A percentile compares a stretch with the other conserved stretches of the same genome.
phyloP scores from a whole-genome alignment of 2,888 invertebrate species.

The Sclerodermus sp. region DNA sequence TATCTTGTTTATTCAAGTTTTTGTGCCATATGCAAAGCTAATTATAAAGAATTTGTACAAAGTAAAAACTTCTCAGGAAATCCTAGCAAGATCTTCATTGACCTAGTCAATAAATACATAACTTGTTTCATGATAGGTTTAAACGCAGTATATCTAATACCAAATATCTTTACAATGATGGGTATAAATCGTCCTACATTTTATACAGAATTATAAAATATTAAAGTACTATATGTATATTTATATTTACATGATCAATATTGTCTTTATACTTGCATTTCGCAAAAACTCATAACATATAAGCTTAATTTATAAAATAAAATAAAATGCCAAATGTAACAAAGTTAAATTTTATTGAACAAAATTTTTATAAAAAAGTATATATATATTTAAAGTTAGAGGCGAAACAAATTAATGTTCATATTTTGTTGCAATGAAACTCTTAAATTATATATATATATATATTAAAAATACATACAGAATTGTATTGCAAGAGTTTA shows the following conservation, averaged over 20 bases:
- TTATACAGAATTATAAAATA: conserved; percentile 76
- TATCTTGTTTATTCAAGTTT: conserved; percentile 69
- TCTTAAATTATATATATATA: too few relatives aligned
- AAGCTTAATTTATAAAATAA: too few relatives aligned
- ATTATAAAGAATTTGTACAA: conserved; percentile 68
- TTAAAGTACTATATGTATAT: neutral
- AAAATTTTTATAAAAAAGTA: too few relatives aligned
- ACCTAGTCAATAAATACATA: conserved; percentile 81
- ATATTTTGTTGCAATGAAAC: too few relatives aligned
- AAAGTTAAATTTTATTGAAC: too few relatives aligned
- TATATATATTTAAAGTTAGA: too few relatives aligned
- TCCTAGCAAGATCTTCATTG: conserved; percentile 74
- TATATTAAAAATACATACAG: too few relatives aligned
- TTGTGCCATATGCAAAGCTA: conserved; percentile 70
- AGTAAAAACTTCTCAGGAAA: conserved; percentile 69
- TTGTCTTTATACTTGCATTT: neutral
- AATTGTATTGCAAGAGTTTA: too few relatives aligned
- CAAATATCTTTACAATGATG: conserved; percentile 74
- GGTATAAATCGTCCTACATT: conserved; percentile 81
- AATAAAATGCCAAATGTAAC: too few relatives aligned
- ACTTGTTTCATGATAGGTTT: conserved; percentile 80
- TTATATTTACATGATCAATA: neutral
- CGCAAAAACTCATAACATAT: too few relatives aligned
- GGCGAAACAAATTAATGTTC: too few relatives aligned
- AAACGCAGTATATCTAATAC: conserved; percentile 75